A percentile compares a stretch with the other conserved stretches of the same genome.
phyloP scores from a whole-genome alignment of 2,888 invertebrate genomes.

The Steromphala cineraria region DNA sequence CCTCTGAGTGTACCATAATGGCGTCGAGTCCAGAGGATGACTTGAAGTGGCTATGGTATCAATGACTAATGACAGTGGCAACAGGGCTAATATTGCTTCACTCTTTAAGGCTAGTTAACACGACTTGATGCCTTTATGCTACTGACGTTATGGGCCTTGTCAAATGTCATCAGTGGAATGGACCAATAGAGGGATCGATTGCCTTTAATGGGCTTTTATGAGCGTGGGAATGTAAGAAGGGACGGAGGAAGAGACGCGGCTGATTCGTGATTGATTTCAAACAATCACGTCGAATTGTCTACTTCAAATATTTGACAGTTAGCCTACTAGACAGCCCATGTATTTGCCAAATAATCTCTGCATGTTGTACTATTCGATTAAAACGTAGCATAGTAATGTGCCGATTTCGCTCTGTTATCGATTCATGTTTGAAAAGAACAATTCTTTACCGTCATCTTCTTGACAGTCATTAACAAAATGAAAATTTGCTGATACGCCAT shows the following conservation, averaged over 20 bases:
- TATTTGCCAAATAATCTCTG: no score
- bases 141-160: background rate
- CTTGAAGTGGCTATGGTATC: background rate
- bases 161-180: background rate
- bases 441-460: no score
- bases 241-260: background rate
- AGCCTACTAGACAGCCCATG: no score
- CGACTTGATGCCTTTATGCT: background rate
- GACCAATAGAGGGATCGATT: background rate
- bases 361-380: no score
- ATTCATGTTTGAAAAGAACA: no score
- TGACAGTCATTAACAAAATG: no score
- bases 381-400: background rate
- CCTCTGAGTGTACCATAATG: no score
- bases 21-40: background rate
- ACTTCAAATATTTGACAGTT: no score
- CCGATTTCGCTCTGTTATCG: background rate
- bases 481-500: no score
- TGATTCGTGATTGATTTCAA: no score
- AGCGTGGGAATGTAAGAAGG: conserved; percentile 3
- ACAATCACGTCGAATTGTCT: no score
- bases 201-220: conserved; percentile 1
- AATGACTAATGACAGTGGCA: background rate
- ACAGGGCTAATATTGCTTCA: background rate
- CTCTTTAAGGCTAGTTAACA: background rate